Evolutionary conservation across 2,113 vertebrate genomes (phyloP), one percentile per base, ranked within the genome.

Genomic region (Phocoena sinus): DNA sequence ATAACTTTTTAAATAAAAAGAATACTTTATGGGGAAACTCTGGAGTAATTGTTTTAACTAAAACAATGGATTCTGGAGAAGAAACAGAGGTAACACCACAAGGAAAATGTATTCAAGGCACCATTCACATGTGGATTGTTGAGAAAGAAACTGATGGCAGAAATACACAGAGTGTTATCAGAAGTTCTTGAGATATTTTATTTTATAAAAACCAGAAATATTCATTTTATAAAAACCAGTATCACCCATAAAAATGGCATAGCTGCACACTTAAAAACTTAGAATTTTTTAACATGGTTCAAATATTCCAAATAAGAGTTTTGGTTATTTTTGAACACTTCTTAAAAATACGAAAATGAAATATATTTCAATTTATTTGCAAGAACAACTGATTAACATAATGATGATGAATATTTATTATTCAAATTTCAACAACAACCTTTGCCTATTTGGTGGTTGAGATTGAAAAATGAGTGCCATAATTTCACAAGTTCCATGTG

Each of bases 1-100:
- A 70, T 91, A 88, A 70, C 23, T 80, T 74, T 94, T 97, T 79
- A 65, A 94, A 80, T 79, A 44, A 86, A 93, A 93, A 85, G 21
- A 86, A 89, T 79, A 9, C 31, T 81, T 89, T 79, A 44, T 93
- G 82, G 25, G 17, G 82, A 94, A 91, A 83, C 20, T 47, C 31
- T 65, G 25, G 31, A 82, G 4, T 67, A 79, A 95, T 73, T 92
- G 44, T 63, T 86, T 89, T 92, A 73, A 86, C 8, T 62, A 36
- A 82, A 89, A 85, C 56, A 77, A 5, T 86, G 38, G 44, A 25
- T 90, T 38, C 63, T 71, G 9, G 36, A 84, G 56, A 73, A 26
- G 4, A 84, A 94, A 76, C 25, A 91, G 47, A 81, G n/a, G 47
- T 53, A 63, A 21, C 10, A 23, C 53, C 9, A 0, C 7, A 41